A percentile compares a stretch with the other conserved stretches of the same genome.
phyloP scores from a whole-genome alignment of 2,888 invertebrate species.

The Cistogaster globosa region DNA sequence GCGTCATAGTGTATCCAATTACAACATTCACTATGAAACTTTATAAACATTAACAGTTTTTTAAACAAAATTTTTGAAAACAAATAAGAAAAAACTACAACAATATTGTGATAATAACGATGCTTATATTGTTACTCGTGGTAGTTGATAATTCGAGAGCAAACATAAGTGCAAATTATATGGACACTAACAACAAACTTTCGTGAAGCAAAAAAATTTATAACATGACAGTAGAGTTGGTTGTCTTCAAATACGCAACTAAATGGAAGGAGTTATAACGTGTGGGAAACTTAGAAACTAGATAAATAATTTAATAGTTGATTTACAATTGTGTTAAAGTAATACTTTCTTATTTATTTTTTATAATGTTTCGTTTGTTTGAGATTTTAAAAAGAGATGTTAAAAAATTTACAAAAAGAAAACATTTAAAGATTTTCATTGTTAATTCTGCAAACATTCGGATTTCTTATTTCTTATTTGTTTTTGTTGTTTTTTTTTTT shows the following conservation, averaged over 20 bases:
- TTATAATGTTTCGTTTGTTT: conserved; percentile 32
- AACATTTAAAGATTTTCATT: conserved; percentile 40
- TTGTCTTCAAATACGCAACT: neutral
- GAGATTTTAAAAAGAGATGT: conserved; percentile 53
- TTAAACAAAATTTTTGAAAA: conserved; percentile 27
- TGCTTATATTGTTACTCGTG: conserved; percentile 12
- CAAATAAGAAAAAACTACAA: neutral
- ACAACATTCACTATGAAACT: conserved; percentile 53
- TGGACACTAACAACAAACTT: conserved; percentile 32
- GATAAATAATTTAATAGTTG: conserved; percentile 40
- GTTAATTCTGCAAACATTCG: no score
- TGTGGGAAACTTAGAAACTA: neutral
- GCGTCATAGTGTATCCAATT: conserved; percentile 63
- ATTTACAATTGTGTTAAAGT: conserved; percentile 31
- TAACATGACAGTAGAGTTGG: neutral
- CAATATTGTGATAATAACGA: conserved; percentile 38
- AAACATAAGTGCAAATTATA: conserved; percentile 61
- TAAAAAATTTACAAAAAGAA: conserved; percentile 30
- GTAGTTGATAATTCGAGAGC: conserved; percentile 60
- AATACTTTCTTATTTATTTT: conserved; percentile 59
- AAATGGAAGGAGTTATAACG: neutral
- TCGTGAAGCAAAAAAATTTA: neutral
- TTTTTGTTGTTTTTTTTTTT: no score
- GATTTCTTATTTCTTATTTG: no score
- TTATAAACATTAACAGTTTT: conserved; percentile 54